These are phyloP conservation scores for Numenius phaeopus DNA, from an alignment of 2,797 vertebrate genomes.

Conservation along the genomic window DNA sequence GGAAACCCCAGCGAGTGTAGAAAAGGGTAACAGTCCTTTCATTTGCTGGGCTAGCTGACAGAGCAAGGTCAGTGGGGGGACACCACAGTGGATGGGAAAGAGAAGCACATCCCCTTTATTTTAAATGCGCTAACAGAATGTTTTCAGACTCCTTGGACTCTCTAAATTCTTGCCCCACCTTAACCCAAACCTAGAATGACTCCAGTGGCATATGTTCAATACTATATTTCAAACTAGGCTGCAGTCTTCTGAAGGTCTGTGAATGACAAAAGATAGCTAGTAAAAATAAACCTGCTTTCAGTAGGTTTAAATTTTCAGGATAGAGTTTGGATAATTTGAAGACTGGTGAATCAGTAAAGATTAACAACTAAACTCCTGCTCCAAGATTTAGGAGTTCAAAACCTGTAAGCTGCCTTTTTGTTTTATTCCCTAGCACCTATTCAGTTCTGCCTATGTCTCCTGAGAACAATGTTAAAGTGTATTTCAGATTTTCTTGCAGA, in stretches of 20 bases:
- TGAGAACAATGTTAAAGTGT: not conserved
- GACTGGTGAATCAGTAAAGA: not conserved
- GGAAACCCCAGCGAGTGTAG: not conserved
- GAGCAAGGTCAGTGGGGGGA: not conserved
- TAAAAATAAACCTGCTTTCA: not conserved
- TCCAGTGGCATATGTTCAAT: not conserved
- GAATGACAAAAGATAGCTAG: not conserved
- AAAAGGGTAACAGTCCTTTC: not conserved
- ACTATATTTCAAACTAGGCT: not conserved
- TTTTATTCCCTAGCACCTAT: not conserved
- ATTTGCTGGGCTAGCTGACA: not conserved
- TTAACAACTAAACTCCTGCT: not conserved
- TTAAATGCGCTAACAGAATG: not conserved
- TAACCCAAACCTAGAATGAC: not conserved
- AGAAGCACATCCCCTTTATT: not conserved
- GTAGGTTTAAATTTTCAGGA: not conserved
- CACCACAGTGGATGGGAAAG: not conserved
- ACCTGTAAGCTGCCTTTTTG: not conserved
- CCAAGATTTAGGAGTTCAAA: not conserved
- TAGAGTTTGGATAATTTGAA: not conserved
- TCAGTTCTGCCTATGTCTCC: not conserved
- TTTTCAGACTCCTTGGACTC: not conserved
- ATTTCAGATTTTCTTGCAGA: not conserved
- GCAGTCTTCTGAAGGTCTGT: not conserved
- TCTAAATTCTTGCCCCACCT: not conserved